Base-by-base conservation (phyloP, 2,888 invertebrate species). In the Polyommatus icarus region DNA sequence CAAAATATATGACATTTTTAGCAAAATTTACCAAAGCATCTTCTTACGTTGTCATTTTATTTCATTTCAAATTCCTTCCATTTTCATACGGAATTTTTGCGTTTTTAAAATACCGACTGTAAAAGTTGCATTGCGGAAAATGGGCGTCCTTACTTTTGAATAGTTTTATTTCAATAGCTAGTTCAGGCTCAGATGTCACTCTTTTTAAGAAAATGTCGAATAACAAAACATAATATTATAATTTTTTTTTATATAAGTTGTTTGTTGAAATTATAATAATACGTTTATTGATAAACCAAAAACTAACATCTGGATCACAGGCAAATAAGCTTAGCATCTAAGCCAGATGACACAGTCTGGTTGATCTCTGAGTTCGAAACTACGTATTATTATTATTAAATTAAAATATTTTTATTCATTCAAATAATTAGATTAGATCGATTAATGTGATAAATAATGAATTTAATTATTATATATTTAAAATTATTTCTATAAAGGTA, bases 41-140 rank as follows among this genome's bases (percentile, higher is more conserved):
- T 29, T 29, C 67, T 67, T 29, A 29, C 29, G 15, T 15, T 67
- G 29, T 29, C 67, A 29, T 29, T 29, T 29, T 67, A 24, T 29
- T 67, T 67, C 61, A 12, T 61, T 24, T 67, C 3, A 67, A 29
- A 29, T 15, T 67, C 29, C 29, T 67, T 29, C 29, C 67, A 67
- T 67, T 67, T 67, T 67, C 71, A 36, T 71, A n/a, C 36, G 36
- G 71, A 32, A n/a, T 18, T 36, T 71, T 36, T n/a, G 71, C 71
- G 71, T 71, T 71, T 71, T 71, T 36, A 71, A 71, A 71, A 36
- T 71, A 36, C 71, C 36, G n/a, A n/a, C 36, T 36, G 1, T 71
- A 36, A 32, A 61, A 67, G 67, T 67, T 67, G 18, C 71, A 40
- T n/a, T 71, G 71, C 36, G 10, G 71, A 40, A 36, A 71, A 71